A percentile compares a stretch with the other conserved stretches of the same genome.
Evolutionary conservation across 2,113 vertebrate genomes (phyloP).

Genomic region (Triplophysa rosa): DNA sequence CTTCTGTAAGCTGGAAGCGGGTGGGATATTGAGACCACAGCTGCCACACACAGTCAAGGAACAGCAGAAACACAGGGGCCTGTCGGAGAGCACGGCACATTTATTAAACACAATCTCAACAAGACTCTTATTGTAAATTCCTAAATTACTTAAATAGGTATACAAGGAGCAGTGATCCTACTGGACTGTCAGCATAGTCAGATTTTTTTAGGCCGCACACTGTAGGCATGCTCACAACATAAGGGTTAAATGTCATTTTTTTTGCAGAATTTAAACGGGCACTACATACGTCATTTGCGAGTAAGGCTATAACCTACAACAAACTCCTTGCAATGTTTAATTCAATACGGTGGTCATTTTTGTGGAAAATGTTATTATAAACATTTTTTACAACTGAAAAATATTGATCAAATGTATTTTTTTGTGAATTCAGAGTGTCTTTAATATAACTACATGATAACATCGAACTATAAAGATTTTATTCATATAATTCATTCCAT

Average conservation of each 20-base stretch:
- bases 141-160: no score
- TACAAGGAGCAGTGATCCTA: neutral
- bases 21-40: constrained; percentile 83
- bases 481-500: no score
- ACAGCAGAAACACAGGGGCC: constrained; percentile 90
- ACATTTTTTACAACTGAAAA: no score
- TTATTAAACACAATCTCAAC: neutral
- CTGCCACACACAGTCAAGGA: constrained; percentile 94
- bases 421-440: no score
- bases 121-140: neutral
- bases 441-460: no score
- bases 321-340: no score
- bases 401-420: no score
- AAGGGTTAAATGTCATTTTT: neutral
- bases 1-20: constrained; percentile 86
- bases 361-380: no score
- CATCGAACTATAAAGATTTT: no score
- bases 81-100: constrained; percentile 54
- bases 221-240: neutral
- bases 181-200: neutral
- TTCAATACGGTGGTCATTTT: no score
- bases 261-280: no score
- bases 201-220: neutral
- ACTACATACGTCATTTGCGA: constrained; percentile 55
- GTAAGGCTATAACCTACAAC: neutral